Percentiles rank a stretch among this genome's conserved stretches.
phyloP scores from a whole-genome alignment of 2,888 invertebrate genomes.

The Diarsia mendica region DNA sequence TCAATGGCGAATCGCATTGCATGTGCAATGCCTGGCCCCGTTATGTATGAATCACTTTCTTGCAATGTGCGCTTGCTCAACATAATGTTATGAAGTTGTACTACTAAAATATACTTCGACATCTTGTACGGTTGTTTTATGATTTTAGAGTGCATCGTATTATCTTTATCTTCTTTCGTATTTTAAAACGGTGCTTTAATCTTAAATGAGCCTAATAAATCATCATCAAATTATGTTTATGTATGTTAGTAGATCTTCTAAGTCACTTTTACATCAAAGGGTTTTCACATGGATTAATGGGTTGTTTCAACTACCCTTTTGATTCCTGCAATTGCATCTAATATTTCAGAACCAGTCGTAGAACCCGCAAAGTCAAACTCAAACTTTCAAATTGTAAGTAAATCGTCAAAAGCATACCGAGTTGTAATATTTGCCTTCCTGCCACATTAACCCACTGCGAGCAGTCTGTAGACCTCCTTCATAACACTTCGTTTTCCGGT shows the following conservation, averaged over 20 bases:
- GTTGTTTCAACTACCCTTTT: not conserved
- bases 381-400: not conserved
- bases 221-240: not conserved
- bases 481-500: constrained; percentile 4
- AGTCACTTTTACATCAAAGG: not conserved
- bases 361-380: not conserved
- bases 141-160: constrained; percentile 3
- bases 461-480: constrained; percentile 8
- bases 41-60: constrained; percentile 59
- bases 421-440: not conserved
- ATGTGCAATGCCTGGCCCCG: constrained; percentile 44
- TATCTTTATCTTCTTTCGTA: not conserved
- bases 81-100: constrained; percentile 33
- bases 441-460: constrained; percentile 16
- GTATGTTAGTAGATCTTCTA: not conserved
- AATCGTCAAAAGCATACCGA: not conserved
- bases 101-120: constrained; percentile 27
- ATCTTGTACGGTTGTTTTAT: constrained; percentile 18
- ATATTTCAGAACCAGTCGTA: not conserved
- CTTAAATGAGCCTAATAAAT: not conserved
- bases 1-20: constrained; percentile 39
- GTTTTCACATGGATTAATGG: not conserved
- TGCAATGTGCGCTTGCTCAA: constrained; percentile 58
- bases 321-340: not conserved
- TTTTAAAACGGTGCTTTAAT: not conserved